Base-by-base conservation (phyloP, 2,797 vertebrate species). In the Cyclopterus lumpus region DNA sequence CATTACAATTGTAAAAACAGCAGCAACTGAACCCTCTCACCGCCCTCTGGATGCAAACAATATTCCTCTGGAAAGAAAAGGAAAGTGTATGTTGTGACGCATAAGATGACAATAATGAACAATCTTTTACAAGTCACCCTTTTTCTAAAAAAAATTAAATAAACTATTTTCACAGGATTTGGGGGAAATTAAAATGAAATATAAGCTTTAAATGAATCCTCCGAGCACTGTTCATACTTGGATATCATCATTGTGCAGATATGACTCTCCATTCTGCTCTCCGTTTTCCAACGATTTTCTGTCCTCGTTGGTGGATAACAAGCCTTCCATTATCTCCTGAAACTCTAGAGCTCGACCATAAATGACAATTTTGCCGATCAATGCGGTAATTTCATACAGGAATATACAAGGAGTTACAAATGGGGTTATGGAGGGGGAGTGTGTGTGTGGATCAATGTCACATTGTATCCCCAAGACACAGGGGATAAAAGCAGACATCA, bases 381-480 rank as follows among this genome's bases (percentile, higher is more conserved):
- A 92, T 94, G 81, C 73, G 24, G 91, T 92, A 84, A 92, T 93
- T 91, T 94, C 83, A 92, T 91, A 89, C 86, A 63, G 87, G 88
- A 91, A 89, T 89, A 90, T 82, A 88, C 77, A 75, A 83, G 79
- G 75, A 87, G 68, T 71, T 76, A 69, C 67, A 86, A 84, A 91
- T 75, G 79, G 72, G 76, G 74, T 59, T 75, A 44, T 15, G 28
- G 71, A 48, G 71, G 11, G 36, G 24, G 44, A 48, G 60, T 30
- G 63, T 26, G 71, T 38, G 58, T 15, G 44, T 60, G 60, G 76
- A 68, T 51, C 81, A 73, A 64, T 85, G 88, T 90, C 87, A 77
- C 78, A 62, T 86, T 91, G 85, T 86, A 90, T 89, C 64, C 85
- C 75, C 83, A 75, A 78, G 84, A 81, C 65, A 20, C 63, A 0